phyloP scores from a whole-genome alignment of 2,113 vertebrate genomes.

The Archocentrus centrarchus region DNA sequence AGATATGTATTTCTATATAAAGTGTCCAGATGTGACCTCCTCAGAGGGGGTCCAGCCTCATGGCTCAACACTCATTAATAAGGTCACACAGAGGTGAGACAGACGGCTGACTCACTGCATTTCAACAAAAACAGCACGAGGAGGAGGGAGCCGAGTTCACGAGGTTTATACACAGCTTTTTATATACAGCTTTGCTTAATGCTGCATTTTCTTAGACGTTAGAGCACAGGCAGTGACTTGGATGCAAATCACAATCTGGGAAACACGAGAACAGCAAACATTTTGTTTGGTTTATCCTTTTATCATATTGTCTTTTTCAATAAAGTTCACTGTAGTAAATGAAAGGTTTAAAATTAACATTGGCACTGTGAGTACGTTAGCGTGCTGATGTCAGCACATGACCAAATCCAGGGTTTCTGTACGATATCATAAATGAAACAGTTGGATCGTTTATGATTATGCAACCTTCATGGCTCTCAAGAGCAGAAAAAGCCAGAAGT shows the following conservation, averaged over 20 bases:
- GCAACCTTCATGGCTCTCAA: too few species aligned
- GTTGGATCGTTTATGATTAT: neutral
- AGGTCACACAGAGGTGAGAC: slow-evolving; percentile 75
- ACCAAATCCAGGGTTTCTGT: too few species aligned
- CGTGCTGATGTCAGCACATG: neutral
- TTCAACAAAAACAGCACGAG: slow-evolving; percentile 57
- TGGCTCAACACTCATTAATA: slow-evolving; percentile 79
- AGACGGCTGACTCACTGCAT: slow-evolving; percentile 75
- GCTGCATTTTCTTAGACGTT: neutral
- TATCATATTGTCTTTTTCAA: neutral
- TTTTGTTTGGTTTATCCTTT: neutral
- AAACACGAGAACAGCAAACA: neutral
- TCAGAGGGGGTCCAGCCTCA: slow-evolving; percentile 70
- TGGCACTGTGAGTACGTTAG: neutral
- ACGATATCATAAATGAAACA: neutral
- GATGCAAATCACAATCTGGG: neutral
- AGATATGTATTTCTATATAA: slow-evolving; percentile 61
- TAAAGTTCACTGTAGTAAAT: neutral
- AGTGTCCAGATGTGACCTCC: slow-evolving; percentile 76
- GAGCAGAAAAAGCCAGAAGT: too few species aligned
- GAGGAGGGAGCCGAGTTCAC: slow-evolving; percentile 36
- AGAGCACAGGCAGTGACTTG: neutral
- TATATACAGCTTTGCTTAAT: neutral
- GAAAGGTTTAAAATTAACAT: neutral
- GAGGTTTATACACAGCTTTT: slow-evolving; percentile 19